Conservation (phyloP, 1,140 invertebrate species). For the Cyphomyrmex costatus region DNA sequence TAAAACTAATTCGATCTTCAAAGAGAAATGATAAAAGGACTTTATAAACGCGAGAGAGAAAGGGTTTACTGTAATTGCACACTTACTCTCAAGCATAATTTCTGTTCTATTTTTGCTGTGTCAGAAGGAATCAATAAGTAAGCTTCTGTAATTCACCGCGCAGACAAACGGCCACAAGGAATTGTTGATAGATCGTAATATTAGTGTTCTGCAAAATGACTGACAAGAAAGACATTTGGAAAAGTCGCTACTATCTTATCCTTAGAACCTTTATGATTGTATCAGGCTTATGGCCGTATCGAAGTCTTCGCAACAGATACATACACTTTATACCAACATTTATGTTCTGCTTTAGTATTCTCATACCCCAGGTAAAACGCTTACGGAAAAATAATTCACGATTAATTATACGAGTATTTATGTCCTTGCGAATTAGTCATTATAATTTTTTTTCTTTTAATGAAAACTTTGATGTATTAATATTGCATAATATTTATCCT, state of each 20-base stretch:
- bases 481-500: not conserved
- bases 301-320: slow-evolving; percentile 6
- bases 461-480: not conserved
- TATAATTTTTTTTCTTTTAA: not conserved
- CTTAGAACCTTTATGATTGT: slow-evolving; percentile 12
- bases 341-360: slow-evolving; percentile 28
- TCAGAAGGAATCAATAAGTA: slow-evolving; percentile 34
- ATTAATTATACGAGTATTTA: slow-evolving; percentile 18
- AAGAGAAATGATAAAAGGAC: slow-evolving; percentile 20
- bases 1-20: not conserved
- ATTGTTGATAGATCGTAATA: slow-evolving; percentile 26
- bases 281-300: slow-evolving; percentile 34
- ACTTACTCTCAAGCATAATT: not conserved
- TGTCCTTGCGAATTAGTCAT: not conserved
- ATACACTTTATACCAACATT: slow-evolving; percentile 26
- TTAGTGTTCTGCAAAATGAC: slow-evolving; percentile 14
- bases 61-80: slow-evolving; percentile 24
- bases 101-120: not conserved
- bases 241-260: slow-evolving; percentile 15
- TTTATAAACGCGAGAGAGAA: not conserved
- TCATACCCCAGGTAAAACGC: slow-evolving; percentile 38
- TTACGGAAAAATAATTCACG: not conserved
- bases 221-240: slow-evolving; percentile 34
- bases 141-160: slow-evolving; percentile 2
- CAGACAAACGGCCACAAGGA: slow-evolving; percentile 22